phyloP scores from a whole-genome alignment of 2,797 vertebrate species.

The Moxostoma hubbsi region DNA sequence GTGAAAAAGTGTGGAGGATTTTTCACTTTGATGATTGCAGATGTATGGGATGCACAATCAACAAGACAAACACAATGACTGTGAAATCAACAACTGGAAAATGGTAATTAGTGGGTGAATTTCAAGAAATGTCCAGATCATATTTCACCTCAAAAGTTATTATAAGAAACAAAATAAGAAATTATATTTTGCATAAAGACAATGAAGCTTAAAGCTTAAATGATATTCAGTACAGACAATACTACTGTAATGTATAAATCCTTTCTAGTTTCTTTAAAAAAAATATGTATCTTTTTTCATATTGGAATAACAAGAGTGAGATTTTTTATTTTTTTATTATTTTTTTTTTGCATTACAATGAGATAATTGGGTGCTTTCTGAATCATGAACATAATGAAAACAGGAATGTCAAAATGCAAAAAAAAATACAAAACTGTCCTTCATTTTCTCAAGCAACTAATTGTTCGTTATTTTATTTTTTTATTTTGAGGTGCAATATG shows the following conservation, averaged over 20 bases:
- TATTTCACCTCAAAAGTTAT: background rate
- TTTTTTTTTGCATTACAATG: too few relatives aligned
- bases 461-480: background rate
- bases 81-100: background rate
- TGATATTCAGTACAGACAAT: too few relatives aligned
- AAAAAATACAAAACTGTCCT: too few relatives aligned
- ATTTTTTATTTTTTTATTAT: too few relatives aligned
- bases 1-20: slow-evolving; percentile 57
- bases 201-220: background rate
- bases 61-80: background rate
- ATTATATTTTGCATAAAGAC: background rate
- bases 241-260: too few relatives aligned
- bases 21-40: slow-evolving; percentile 34
- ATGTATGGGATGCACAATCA: slow-evolving; percentile 38
- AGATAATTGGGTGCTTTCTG: too few relatives aligned
- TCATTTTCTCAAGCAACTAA: background rate
- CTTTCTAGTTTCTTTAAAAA: too few relatives aligned
- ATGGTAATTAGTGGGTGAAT: background rate
- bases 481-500: slow-evolving; percentile 7
- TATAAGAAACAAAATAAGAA: background rate
- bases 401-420: background rate
- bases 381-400: too few relatives aligned
- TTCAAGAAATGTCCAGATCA: background rate
- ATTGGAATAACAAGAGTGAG: too few relatives aligned
- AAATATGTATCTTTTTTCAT: too few relatives aligned